Conservation (phyloP, 2,113 vertebrate species). For the Anhinga anhinga region DNA sequence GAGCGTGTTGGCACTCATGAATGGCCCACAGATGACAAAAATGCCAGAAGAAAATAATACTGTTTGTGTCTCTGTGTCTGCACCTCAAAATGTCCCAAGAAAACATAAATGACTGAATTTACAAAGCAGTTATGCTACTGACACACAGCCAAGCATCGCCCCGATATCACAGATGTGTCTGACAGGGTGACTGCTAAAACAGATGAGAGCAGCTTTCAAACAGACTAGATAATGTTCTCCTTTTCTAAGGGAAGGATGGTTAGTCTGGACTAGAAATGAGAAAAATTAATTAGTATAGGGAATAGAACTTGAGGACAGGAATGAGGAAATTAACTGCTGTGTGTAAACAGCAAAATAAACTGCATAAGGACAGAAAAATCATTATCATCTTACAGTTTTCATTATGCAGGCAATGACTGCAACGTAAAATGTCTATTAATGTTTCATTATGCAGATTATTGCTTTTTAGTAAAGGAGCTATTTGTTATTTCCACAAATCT, state of each 20-base stretch:
- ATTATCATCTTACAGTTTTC: neutral
- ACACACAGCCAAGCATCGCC: neutral
- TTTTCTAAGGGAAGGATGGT: neutral
- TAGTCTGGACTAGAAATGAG: neutral
- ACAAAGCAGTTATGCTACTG: neutral
- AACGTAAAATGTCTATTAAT: neutral
- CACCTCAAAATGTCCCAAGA: neutral
- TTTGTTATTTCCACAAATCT: neutral
- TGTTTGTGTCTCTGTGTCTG: neutral
- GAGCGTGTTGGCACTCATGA: neutral
- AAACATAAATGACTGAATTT: neutral
- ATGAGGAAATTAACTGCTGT: neutral
- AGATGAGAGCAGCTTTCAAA: neutral
- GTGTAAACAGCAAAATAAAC: neutral
- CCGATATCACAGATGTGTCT: fast-evolving
- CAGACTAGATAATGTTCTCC: fast-evolving
- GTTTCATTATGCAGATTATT: neutral
- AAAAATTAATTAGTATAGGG: neutral
- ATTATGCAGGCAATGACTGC: neutral
- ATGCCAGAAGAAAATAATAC: neutral
- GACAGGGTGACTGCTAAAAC: neutral
- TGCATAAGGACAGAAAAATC: neutral
- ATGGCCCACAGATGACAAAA: neutral
- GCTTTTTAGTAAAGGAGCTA: neutral
- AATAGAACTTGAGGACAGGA: neutral